Evolutionary conservation across 2,797 vertebrate genomes (phyloP).

Genomic region (Limosa lapponica): DNA sequence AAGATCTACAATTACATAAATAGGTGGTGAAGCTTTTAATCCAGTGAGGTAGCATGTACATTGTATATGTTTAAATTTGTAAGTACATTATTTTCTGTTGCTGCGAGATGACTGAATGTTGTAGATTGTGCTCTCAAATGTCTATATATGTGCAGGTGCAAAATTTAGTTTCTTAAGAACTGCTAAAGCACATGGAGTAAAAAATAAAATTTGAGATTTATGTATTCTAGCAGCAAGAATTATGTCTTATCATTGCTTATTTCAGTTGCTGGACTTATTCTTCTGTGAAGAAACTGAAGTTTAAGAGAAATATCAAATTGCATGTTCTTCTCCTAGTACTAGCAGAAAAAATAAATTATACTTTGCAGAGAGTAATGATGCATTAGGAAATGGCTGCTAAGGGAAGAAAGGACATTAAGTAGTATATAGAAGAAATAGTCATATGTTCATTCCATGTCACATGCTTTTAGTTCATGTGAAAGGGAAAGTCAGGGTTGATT

Average conservation of each 20-base stretch:
- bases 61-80: neutral
- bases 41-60: neutral
- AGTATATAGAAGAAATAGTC: neutral
- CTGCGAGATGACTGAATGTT: neutral
- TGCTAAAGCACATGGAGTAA: neutral
- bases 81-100: neutral
- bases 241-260: neutral
- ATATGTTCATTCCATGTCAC: neutral
- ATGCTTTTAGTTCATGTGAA: neutral
- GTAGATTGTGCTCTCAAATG: neutral
- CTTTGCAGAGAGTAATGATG: neutral
- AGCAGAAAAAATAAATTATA: neutral
- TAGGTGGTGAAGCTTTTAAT: neutral
- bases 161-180: constrained; percentile 7
- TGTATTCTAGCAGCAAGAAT: neutral
- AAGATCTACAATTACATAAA: neutral
- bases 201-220: neutral
- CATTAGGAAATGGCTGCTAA: neutral
- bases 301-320: neutral
- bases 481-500: neutral
- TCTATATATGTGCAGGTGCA: neutral
- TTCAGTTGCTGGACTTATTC: neutral
- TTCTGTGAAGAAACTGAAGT: neutral
- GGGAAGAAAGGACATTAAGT: neutral
- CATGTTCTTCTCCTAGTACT: neutral